phyloP scores from a whole-genome alignment of 2,888 invertebrate species.

The Ecliptopera silaceata region DNA sequence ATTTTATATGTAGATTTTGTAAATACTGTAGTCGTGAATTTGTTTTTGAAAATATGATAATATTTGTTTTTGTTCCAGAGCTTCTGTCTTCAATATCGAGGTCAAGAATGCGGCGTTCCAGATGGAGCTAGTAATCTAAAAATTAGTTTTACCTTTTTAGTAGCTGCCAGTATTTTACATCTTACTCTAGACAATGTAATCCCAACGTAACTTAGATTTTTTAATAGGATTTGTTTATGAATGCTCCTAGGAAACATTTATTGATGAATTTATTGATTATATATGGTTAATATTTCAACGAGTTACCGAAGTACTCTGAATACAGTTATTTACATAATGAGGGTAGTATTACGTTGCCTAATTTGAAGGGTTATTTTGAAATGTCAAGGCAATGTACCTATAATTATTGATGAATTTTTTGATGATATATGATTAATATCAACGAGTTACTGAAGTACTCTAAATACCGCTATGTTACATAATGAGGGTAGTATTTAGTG shows the following conservation, averaged over 20 bases:
- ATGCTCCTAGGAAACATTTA: conserved; percentile 10
- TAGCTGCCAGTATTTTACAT: conserved; percentile 50
- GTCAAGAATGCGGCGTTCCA: conserved; percentile 63
- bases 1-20: too few species aligned
- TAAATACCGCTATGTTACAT: background rate
- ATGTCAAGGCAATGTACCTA: background rate
- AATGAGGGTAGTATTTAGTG: conserved; percentile 9
- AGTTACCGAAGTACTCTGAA: conserved; percentile 8
- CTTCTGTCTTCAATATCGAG: conserved; percentile 74
- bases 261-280: conserved; percentile 7
- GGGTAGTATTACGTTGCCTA: conserved; percentile 1
- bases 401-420: conserved; percentile 16
- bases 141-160: conserved; percentile 48
- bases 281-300: conserved; percentile 9
- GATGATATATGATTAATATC: background rate
- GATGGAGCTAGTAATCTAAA: conserved; percentile 44
- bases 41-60: background rate
- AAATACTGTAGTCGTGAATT: too few species aligned
- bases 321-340: conserved; percentile 2
- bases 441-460: conserved; percentile 11
- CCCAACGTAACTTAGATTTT: conserved; percentile 12
- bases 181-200: conserved; percentile 23
- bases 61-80: conserved; percentile 59
- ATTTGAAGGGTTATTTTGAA: background rate
- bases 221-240: background rate